Base-by-base conservation (phyloP, 2,797 vertebrate genomes). In the Poeciliopsis turneri region DNA sequence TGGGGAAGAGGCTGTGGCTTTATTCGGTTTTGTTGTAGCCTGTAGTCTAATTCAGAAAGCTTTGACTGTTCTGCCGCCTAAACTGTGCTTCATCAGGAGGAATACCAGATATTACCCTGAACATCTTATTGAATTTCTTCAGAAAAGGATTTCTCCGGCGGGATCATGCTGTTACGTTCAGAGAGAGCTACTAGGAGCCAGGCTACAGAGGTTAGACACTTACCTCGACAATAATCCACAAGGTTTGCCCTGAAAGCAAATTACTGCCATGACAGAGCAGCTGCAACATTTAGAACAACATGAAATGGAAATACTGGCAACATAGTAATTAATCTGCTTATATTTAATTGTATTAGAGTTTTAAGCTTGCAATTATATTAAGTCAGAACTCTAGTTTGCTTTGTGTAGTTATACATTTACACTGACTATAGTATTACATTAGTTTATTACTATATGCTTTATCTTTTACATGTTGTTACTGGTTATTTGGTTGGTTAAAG, bases 161-260 rank as follows among this genome's bases (percentile, higher is more conserved):
- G 81, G 80, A 79, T 53, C 92, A 94, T 93, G 93, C 87, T 94
- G 92, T 87, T 94, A 36, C 92, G 82, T 80, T 86, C 90, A 89
- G 90, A 94, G 74, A 93, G 84, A 90, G 70, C 83, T 64, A 72
- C 86, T 70, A 89, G 87, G 88, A 92, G 84, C 82, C 78, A 88
- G 75, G 76, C 87, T 51, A 72, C 87, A 70, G 91, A 95, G 95
- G 95, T 96, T 87, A 95, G 95, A 92, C 49, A 85, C 74, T 57
- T 78, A 33, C 53, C 61, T 72, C 18, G 76, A 25, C n/a, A 77
- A 47, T 79, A n/a, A 72, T 70, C 33, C 77, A 36, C 41, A 51
- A 61, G 74, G 73, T 55, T 47, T 55, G 20, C 28, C 45, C 45
- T 25, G 30, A 76, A 69, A 47, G 7, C 28, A 28, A 33, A 47